phyloP scores from a whole-genome alignment of 1,140 invertebrate species.

The Brachionus rubens region DNA sequence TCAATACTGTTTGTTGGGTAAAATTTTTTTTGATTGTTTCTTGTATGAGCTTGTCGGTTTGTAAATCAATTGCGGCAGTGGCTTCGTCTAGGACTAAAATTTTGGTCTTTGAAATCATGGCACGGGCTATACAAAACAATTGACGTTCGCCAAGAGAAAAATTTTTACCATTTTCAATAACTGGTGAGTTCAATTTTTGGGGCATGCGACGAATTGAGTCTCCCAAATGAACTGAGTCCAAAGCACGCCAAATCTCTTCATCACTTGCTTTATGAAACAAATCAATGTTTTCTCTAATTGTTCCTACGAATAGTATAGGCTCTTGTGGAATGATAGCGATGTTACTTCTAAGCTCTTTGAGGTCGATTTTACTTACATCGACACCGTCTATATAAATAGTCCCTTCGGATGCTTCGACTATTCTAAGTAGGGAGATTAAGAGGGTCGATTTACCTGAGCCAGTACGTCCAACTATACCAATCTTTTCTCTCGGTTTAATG shows the following conservation, averaged over 20 bases:
- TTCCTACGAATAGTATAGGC: constrained; percentile 81
- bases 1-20: constrained; percentile 59
- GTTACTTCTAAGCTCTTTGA: constrained; percentile 69
- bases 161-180: constrained; percentile 9
- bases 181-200: neutral
- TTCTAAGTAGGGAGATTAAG: constrained; percentile 62
- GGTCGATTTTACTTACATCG: constrained; percentile 66
- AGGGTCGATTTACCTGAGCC: constrained; percentile 87
- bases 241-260: constrained; percentile 67
- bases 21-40: constrained; percentile 57
- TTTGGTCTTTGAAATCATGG: constrained; percentile 65
- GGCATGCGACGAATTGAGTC: constrained; percentile 53
- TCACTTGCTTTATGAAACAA: constrained; percentile 69
- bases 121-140: constrained; percentile 64
- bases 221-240: constrained; percentile 49
- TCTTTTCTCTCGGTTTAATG: constrained; percentile 61
- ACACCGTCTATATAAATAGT: constrained; percentile 68
- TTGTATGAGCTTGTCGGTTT: constrained; percentile 61
- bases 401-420: constrained; percentile 61
- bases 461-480: constrained; percentile 76
- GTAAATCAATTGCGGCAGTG: constrained; percentile 60
- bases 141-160: constrained; percentile 63
- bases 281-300: constrained; percentile 67
- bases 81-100: constrained; percentile 72
- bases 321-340: constrained; percentile 86